Base-by-base conservation (phyloP, 2,888 invertebrate genomes). In the Chaitophorus viminalis region DNA sequence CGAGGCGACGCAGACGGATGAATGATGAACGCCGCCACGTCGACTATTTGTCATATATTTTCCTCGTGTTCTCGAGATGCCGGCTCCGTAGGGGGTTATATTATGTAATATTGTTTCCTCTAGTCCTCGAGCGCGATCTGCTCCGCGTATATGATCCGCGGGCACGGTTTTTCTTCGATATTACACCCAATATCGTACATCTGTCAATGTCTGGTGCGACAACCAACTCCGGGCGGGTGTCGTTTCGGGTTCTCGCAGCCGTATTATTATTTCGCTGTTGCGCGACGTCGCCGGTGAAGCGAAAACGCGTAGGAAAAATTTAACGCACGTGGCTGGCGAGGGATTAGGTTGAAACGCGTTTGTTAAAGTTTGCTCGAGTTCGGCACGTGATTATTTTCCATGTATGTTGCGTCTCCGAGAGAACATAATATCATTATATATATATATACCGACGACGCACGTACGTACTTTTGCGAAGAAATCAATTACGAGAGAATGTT, bases 11-110 rank as follows among this genome's bases (percentile, higher is more conserved):
- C 52, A 17, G 52, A 29, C 78, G 78, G 86, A 87, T 87, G 87
- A 87, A 81, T 87, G 87, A 87, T 87, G 87, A 81, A 87, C 81
- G 87, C 4, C 46, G 46, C 77, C 29, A 36, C 52, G 36, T 33
- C 87, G 72, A 87, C 87, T 87, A 87, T 87, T 87, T 87, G 87
- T 87, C 87, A 87, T 86, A 87, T 86, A 9, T 86, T 81, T 74
- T 76, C 72, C 87, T 31, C 85, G 52, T 25, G 70, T 76, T 21
- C 76, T 9, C 77, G 78, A 60, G 60, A 21, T 33, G 21, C 1
- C 5, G 14, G 31, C 52, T 14, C 46, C 8, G 11, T 1, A 14
- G 46, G 25, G 5, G 60, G 25, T 60, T 25, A 25, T 60, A 60
- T 60, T 60, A 8, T 60, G 25, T 60, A 3, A 25, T 60, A 60